Conservation (phyloP, 2,113 vertebrate species). For the Psilopsiagon aymara region DNA sequence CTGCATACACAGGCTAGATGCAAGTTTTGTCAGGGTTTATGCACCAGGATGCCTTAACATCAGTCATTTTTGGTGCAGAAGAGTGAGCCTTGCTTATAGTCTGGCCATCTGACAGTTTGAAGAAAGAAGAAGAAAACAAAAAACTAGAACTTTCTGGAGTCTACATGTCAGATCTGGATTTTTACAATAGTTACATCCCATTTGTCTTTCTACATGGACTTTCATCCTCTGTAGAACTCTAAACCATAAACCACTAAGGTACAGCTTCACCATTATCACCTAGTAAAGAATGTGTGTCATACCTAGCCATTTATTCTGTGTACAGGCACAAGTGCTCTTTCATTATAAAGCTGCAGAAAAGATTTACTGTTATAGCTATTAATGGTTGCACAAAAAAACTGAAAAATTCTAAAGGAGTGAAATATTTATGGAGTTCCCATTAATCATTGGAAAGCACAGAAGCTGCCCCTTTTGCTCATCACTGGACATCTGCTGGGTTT, state of each 20-base stretch:
- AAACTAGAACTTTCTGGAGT: not conserved
- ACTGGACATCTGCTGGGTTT: not conserved
- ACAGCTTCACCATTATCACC: not conserved
- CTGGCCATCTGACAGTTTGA: not conserved
- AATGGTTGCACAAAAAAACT: not conserved
- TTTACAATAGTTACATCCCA: not conserved
- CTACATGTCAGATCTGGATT: not conserved
- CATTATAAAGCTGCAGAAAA: not conserved
- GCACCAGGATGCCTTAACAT: not conserved
- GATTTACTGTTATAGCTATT: not conserved
- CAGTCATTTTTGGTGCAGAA: not conserved
- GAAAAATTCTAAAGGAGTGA: not conserved
- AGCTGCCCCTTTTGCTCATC: not conserved
- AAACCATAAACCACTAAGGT: accelerated
- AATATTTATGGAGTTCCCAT: not conserved
- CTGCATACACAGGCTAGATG: not conserved
- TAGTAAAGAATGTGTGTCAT: not conserved
- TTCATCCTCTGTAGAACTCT: not conserved
- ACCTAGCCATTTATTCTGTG: not conserved
- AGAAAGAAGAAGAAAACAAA: not conserved
- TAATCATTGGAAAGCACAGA: not conserved
- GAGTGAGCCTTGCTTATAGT: not conserved
- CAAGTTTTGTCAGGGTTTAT: not conserved
- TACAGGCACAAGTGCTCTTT: not conserved
- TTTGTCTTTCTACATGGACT: not conserved